Base-by-base conservation (phyloP, 92 coral and sea anemone species). In the Paramuricea clavata region DNA sequence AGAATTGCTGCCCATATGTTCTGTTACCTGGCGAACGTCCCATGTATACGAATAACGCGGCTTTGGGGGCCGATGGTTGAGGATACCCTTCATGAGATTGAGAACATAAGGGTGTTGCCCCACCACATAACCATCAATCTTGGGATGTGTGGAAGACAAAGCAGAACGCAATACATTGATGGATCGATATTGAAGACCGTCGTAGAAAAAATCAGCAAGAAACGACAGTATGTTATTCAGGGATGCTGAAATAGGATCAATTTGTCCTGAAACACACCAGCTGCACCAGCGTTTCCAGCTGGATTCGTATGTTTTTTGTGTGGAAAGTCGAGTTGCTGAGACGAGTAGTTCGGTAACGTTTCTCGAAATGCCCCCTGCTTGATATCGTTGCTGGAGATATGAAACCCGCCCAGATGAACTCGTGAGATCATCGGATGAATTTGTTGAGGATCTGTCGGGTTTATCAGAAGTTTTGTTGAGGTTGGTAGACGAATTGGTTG, bases 321-420 rank as follows among this genome's bases (percentile, higher is more conserved):
- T 90, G 90, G 90, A 90, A 78, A 54, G 17, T 27, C 62, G 85
- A 88, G 88, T 81, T 64, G 88, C 92, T 83, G 85, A 61, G 54
- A 76, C 16, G 44, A 88, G 80, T 75, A 88, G 42, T 47, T 59
- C 22, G 82, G 87, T 70, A 81, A 69, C 54, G 75, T 72, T 81
- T 52, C 43, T 33, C 28, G 90, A 72, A 90, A 81, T 35, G 26
- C 85, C 93, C 47, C 86, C 81, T 81, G 87, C 78, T 90, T 81
- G 81, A 47, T 42, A 81, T 4, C 74, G 86, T 69, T 74, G 71
- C 83, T 50, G 83, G 89, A 83, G 72, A 83, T 12, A 75, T 83
- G 85, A n/a, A 78, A 68, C 65, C 62, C 61, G 86, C 42, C 85
- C 44, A 83, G 27, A 47, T 74, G 88, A 17, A 75, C 88, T 60